phyloP scores from a whole-genome alignment of 2,113 vertebrate species.

The Chlorocebus sabaeus region DNA sequence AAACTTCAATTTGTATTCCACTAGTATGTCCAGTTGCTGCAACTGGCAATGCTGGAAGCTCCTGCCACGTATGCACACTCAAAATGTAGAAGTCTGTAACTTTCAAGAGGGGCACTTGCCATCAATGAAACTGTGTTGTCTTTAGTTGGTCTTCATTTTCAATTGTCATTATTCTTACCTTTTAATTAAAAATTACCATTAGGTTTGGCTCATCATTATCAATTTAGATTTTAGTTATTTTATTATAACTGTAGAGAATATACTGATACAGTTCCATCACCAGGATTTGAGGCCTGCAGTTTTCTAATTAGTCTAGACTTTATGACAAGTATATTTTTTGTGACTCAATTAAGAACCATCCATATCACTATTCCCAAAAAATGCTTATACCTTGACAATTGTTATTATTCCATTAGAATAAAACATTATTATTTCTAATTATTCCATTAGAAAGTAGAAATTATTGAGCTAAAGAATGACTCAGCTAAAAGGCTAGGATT shows the following conservation, averaged over 20 bases:
- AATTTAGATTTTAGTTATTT: constrained; percentile 21
- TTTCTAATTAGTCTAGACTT: constrained; percentile 38
- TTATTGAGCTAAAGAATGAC: constrained; percentile 9
- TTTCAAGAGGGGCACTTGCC: not conserved
- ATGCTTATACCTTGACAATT: not conserved
- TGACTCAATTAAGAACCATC: not conserved
- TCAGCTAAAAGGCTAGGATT: not conserved
- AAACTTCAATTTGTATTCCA: not conserved
- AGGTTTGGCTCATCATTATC: not conserved
- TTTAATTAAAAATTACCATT: constrained; percentile 47
- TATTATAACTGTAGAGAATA: not conserved
- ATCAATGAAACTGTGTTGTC: not conserved
- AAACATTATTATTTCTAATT: not conserved
- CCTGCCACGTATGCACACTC: not conserved
- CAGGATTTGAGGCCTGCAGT: not conserved
- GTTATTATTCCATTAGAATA: not conserved
- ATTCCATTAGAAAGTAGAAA: not conserved
- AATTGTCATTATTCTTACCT: constrained; percentile 35
- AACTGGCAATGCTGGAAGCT: not conserved
- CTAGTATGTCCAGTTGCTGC: not conserved
- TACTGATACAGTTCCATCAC: not conserved
- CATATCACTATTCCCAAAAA: not conserved
- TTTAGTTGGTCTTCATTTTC: constrained; percentile 3
- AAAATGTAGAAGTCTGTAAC: not conserved
- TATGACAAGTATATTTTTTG: not conserved